Evolutionary conservation across 2,888 invertebrate species (phyloP).

Genomic region (Leptopilina syphax): DNA sequence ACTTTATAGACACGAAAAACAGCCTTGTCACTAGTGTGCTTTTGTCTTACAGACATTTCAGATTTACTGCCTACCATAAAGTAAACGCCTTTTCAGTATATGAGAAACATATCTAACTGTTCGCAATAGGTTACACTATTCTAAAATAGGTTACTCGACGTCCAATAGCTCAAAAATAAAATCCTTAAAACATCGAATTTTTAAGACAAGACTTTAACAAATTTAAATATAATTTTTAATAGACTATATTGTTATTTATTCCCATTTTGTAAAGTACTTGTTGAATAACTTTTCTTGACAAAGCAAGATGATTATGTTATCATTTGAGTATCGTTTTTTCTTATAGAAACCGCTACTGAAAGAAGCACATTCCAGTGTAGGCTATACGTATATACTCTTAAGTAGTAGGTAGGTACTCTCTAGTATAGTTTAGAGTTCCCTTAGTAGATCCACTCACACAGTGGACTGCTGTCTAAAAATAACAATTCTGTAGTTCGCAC

Average conservation of each 20-base stretch:
- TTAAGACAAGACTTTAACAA: no score
- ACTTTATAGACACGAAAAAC: constrained; percentile 29
- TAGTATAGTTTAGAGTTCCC: constrained; percentile 19
- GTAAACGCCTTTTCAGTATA: constrained; percentile 9
- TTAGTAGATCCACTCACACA: constrained; percentile 14
- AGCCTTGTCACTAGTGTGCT: constrained; percentile 20
- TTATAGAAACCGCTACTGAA: background rate
- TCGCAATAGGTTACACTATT: background rate
- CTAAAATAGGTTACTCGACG: no score
- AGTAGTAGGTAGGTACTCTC: constrained; percentile 16
- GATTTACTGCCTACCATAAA: constrained; percentile 23
- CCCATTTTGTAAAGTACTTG: no score
- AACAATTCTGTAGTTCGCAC: background rate
- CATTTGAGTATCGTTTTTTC: constrained; percentile 15
- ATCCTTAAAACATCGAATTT: no score
- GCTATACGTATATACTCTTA: background rate
- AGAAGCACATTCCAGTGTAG: constrained; percentile 16
- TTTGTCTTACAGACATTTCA: constrained; percentile 16
- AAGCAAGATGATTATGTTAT: background rate
- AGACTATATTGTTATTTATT: no score
- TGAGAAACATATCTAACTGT: background rate
- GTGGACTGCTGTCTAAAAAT: constrained; percentile 32
- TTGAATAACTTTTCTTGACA: background rate
- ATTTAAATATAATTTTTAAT: no score
- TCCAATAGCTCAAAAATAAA: no score